phyloP scores from a whole-genome alignment of 2,113 vertebrate species.

The Rhineura floridana region DNA sequence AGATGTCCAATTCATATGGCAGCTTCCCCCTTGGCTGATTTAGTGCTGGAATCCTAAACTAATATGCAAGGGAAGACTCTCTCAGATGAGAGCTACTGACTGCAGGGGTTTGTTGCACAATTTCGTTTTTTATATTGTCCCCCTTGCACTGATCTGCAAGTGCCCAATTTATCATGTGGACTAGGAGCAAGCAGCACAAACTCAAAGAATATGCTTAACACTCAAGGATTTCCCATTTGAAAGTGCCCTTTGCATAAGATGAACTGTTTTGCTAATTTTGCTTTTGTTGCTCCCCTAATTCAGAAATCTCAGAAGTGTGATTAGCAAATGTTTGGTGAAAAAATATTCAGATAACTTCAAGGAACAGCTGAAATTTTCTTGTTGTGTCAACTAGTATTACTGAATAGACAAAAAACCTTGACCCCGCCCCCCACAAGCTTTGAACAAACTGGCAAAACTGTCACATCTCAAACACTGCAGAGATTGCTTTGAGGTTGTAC shows the following conservation, averaged over 20 bases:
- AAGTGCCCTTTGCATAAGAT: not conserved
- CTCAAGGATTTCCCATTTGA: not conserved
- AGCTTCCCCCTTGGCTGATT: not conserved
- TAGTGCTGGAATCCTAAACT: not conserved
- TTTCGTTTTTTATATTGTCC: not conserved
- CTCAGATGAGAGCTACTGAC: not conserved
- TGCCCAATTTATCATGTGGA: not conserved
- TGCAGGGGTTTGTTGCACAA: not conserved
- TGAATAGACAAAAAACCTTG: not conserved
- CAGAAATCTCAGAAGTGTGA: not conserved
- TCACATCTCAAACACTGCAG: not conserved
- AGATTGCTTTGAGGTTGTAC: not conserved
- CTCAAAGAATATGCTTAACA: not conserved
- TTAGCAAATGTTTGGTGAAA: not conserved
- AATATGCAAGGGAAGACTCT: not conserved
- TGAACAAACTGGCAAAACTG: not conserved
- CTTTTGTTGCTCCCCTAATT: not conserved
- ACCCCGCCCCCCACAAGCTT: not conserved
- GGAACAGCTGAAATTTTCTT: not conserved
- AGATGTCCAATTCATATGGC: not conserved
- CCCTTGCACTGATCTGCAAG: not conserved
- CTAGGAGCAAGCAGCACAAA: not conserved
- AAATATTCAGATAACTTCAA: not conserved
- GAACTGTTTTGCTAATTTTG: not conserved
- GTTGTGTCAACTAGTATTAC: too few relatives aligned